phyloP scores from a whole-genome alignment of 2,797 vertebrate genomes.

The Myotis planiceps region DNA sequence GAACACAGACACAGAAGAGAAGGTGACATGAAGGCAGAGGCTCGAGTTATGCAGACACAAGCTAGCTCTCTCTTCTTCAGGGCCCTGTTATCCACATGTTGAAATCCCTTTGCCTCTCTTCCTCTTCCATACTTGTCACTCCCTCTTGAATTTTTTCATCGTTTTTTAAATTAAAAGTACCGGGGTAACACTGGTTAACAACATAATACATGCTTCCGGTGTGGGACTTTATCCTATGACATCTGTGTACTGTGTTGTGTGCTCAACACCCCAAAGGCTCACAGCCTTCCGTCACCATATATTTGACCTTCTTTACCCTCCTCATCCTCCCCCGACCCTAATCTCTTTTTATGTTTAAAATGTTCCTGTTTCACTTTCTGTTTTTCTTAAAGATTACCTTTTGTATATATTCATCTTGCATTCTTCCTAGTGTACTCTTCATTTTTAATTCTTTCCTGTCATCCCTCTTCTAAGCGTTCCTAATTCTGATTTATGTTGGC shows the following conservation, averaged over 20 bases:
- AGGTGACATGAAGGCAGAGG: not conserved
- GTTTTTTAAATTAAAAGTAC: not conserved
- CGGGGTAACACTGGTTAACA: not conserved
- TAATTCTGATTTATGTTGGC: not conserved
- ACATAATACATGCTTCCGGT: not conserved
- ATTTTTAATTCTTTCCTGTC: not conserved
- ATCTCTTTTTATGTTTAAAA: not conserved
- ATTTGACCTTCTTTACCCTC: not conserved
- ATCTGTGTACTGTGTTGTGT: not conserved
- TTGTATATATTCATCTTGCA: not conserved
- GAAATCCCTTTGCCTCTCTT: not conserved
- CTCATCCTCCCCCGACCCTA: too few species aligned
- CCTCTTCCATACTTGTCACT: not conserved
- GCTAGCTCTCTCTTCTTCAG: not conserved
- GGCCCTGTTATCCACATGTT: not conserved
- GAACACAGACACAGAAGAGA: not conserved
- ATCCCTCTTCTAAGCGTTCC: not conserved
- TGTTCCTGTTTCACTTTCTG: not conserved
- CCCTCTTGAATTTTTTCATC: not conserved
- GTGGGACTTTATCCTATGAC: not conserved
- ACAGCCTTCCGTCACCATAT: not conserved
- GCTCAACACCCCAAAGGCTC: not conserved
- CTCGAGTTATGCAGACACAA: rapidly evolving
- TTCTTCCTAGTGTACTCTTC: not conserved
- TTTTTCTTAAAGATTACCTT: not conserved